Evolutionary conservation across 2,888 invertebrate genomes (phyloP).

Genomic region (Lithophane semibrunnea): DNA sequence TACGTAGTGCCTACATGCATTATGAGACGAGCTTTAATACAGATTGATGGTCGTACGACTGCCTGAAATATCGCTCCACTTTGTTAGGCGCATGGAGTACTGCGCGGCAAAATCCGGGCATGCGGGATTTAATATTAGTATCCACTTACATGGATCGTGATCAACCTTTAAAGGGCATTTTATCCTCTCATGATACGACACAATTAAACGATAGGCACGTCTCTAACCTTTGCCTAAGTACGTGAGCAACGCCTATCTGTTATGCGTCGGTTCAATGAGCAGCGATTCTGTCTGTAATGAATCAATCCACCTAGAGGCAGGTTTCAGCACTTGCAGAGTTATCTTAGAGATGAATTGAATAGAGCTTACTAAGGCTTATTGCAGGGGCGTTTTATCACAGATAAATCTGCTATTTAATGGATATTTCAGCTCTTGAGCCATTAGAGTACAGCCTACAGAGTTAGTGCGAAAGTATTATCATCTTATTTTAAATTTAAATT

Average conservation of each 20-base stretch:
- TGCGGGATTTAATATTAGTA: slow-evolving; percentile 39
- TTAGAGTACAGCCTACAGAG: not conserved
- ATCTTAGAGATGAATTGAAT: slow-evolving; percentile 37
- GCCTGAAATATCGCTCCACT: slow-evolving; percentile 59
- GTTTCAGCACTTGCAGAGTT: slow-evolving; percentile 28
- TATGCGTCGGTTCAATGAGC: slow-evolving; percentile 39
- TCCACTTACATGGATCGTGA: slow-evolving; percentile 46
- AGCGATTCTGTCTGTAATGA: slow-evolving; percentile 51
- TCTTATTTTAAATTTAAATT: slow-evolving; percentile 33
- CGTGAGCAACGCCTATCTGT: slow-evolving; percentile 34
- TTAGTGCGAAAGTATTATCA: slow-evolving; percentile 11
- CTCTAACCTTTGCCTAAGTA: slow-evolving; percentile 29
- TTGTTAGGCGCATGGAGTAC: slow-evolving; percentile 35
- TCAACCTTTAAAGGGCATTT: slow-evolving; percentile 44
- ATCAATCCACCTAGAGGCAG: slow-evolving; percentile 60
- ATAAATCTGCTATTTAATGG: slow-evolving; percentile 24
- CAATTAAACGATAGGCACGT: slow-evolving; percentile 33
- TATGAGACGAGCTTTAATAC: slow-evolving; percentile 59
- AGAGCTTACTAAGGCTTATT: slow-evolving; percentile 25
- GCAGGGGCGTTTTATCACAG: slow-evolving; percentile 15
- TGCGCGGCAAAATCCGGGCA: slow-evolving; percentile 43
- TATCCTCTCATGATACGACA: slow-evolving; percentile 17
- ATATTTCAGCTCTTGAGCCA: slow-evolving; percentile 21
- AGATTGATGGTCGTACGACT: slow-evolving; percentile 59
- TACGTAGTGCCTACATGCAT: slow-evolving; percentile 56